These are phyloP conservation scores for Podiceps cristatus DNA, from an alignment of 2,113 vertebrate species.

Conservation along the genomic window DNA sequence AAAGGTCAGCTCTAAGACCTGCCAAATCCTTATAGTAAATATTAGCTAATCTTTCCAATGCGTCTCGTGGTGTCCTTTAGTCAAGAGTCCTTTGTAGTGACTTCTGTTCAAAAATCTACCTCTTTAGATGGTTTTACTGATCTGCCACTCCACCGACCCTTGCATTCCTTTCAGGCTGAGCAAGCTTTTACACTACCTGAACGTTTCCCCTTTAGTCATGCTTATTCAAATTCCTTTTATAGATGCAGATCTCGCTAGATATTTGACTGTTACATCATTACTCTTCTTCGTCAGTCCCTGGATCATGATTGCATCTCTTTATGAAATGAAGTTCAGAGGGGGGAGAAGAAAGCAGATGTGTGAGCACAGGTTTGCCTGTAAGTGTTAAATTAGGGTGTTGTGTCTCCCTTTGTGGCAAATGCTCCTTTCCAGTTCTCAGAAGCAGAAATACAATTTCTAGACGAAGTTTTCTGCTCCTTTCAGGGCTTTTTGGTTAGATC, in stretches of 20 bases:
- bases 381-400: neutral
- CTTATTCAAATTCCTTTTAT: neutral
- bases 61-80: neutral
- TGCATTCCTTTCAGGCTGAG: neutral
- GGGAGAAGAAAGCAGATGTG: neutral
- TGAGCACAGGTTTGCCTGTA: neutral
- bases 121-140: neutral
- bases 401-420: neutral
- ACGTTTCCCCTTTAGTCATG: neutral
- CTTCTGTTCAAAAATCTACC: neutral
- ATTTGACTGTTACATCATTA: neutral
- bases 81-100: neutral
- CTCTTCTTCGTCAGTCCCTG: neutral
- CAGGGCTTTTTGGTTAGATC: neutral
- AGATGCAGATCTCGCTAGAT: neutral
- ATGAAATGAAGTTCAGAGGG: neutral
- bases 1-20: neutral
- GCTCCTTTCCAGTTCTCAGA: neutral
- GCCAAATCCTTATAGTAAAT: neutral
- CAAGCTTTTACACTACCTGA: neutral
- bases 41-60: neutral
- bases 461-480: neutral
- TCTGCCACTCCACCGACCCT: accelerated
- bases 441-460: neutral
- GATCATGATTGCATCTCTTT: neutral